These are phyloP conservation scores for Ctenopoma kingsleyae DNA, from an alignment of 2,797 vertebrate genomes.

Conservation along the genomic window DNA sequence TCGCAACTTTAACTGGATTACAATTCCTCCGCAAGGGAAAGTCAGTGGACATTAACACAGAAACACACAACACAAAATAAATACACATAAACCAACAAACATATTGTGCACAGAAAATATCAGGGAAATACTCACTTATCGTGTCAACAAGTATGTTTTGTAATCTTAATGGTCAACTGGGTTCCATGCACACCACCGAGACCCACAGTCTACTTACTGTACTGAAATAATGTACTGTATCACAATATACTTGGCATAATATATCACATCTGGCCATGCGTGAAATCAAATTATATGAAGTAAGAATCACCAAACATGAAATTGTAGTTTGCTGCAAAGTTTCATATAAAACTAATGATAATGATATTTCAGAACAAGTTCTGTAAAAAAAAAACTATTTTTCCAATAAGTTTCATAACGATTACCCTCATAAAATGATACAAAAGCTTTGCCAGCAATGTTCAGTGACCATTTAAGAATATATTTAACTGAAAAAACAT, in stretches of 20 bases:
- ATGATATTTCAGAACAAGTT: neutral
- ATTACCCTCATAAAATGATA: no score
- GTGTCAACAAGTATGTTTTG: slow-evolving; percentile 21
- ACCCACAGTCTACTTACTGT: neutral
- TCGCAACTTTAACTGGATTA: slow-evolving; percentile 72
- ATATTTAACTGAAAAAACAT: neutral
- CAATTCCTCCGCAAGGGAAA: slow-evolving; percentile 61
- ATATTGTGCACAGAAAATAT: slow-evolving; percentile 11
- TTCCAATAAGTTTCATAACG: no score
- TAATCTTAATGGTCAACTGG: slow-evolving; percentile 17
- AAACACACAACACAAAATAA: slow-evolving; percentile 29
- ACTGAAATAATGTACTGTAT: neutral
- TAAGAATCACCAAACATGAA: neutral
- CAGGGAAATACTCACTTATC: slow-evolving; percentile 5
- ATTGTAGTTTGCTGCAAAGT: neutral
- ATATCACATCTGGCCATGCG: neutral
- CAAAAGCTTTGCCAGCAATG: no score
- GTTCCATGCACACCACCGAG: neutral
- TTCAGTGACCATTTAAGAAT: no score
- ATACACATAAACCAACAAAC: slow-evolving; percentile 18
- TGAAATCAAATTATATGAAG: slow-evolving; percentile 5
- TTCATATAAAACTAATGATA: neutral
- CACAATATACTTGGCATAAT: neutral
- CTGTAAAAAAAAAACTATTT: no score
- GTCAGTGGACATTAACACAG: slow-evolving; percentile 46